Base-by-base conservation (phyloP, 2,888 invertebrate species). In the Teleogryllus oceanicus region DNA sequence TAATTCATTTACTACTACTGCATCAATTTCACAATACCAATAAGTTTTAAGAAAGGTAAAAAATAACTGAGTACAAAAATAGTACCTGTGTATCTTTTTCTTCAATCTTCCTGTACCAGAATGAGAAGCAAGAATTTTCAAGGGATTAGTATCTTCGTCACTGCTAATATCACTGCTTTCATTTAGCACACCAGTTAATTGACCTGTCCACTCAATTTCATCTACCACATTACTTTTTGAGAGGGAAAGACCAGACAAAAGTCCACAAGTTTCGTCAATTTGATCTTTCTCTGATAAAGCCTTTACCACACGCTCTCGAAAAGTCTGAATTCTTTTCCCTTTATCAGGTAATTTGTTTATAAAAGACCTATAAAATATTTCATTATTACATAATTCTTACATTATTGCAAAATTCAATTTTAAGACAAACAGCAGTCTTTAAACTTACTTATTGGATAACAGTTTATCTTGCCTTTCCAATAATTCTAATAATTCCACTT, bases 51-150 rank as follows among this genome's bases (percentile, higher is more conserved):
- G 37, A 37, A 37, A 37, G 37, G 37, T 4, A 37, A 8, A 37
- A 37, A 5, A 37, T 37, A 37, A 37, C 37, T 37, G 37, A 37
- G 37, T 37, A 37, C 62, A 62, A 62, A 62, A 5, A 13, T 18
- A 62, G 16, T 62, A 62, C 62, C 62, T 62, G 62, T n/a, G 13
- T 62, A 75, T 21, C 21, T 51, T 12, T n/a, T 79, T 81, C 74
- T 76, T 78, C 18, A 75, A 78, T 76, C 80, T 81, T 18, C 81
- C 78, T 51, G 83, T 83, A 82, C 84, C 83, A 81, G 87, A 87
- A 85, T 91, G 90, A 77, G 84, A 83, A 21, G 90, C 90, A 37
- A 92, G 85, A 83, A 92, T 90, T 83, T 89, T 89, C 80, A 92
- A 83, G 0, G 90, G 89, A 86, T 92, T 89, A 83, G 89, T 89